Conservation (phyloP, 2,797 vertebrate genomes). For the Allenopithecus nigroviridis region DNA sequence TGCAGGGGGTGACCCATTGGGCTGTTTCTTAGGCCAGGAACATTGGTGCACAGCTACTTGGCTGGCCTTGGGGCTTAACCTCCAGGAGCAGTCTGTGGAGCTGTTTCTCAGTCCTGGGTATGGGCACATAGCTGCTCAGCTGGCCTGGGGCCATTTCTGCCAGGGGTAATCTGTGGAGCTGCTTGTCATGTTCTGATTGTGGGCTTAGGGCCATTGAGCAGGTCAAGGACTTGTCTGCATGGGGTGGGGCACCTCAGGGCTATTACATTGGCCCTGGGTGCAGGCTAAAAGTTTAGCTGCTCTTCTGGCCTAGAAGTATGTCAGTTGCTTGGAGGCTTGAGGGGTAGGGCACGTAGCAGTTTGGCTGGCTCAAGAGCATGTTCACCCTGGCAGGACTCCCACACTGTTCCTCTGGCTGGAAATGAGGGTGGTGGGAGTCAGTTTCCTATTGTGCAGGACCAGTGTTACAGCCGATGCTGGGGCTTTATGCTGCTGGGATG, state of each 20-base stretch:
- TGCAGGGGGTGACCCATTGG: not conserved
- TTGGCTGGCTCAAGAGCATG: not conserved
- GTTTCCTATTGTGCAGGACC: not conserved
- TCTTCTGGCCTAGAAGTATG: not conserved
- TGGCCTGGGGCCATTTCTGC: not conserved
- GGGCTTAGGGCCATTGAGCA: not conserved
- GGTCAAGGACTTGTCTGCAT: not conserved
- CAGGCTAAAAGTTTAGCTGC: not conserved
- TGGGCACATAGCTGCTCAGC: not conserved
- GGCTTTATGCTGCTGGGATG: not conserved
- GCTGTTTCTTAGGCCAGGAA: not conserved
- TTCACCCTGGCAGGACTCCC: not conserved
- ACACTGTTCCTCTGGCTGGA: not conserved
- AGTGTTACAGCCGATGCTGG: not conserved
- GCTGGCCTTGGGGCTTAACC: not conserved
- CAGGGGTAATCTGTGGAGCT: not conserved
- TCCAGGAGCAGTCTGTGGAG: not conserved
- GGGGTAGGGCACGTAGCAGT: not conserved
- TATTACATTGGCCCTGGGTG: not conserved
- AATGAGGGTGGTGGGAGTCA: not conserved
- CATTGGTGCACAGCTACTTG: not conserved
- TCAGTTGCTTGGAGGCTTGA: not conserved
- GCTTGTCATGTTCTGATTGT: not conserved
- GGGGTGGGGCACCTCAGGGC: not conserved
- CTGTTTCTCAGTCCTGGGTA: not conserved